phyloP scores from a whole-genome alignment of 2,113 vertebrate genomes.

The Mugil cephalus region DNA sequence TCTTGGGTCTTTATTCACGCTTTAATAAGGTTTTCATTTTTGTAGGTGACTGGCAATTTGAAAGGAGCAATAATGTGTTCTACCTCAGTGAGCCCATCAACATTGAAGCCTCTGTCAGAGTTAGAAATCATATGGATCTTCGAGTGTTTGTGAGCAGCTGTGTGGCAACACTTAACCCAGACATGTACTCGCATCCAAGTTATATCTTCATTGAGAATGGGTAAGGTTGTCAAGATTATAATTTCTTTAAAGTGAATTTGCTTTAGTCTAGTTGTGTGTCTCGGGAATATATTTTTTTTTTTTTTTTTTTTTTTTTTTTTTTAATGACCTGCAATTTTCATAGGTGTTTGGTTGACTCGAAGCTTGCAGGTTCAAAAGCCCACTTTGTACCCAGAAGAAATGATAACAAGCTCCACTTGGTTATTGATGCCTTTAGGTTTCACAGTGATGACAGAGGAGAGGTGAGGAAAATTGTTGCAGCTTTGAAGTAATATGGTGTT shows the following conservation, averaged over 20 bases:
- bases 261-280: no score
- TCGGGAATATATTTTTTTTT: no score
- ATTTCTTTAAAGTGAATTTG: no score
- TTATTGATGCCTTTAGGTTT: conserved; percentile 78
- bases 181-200: conserved; percentile 62
- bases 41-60: conserved; percentile 72
- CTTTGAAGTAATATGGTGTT: neutral
- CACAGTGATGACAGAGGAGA: conserved; percentile 50
- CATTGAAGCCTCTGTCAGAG: conserved; percentile 73
- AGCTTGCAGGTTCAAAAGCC: conserved; percentile 64
- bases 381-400: conserved; percentile 62
- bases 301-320: no score
- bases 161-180: conserved; percentile 70
- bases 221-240: conserved; percentile 40
- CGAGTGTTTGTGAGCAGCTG: conserved; percentile 77
- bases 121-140: conserved; percentile 69
- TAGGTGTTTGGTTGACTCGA: conserved; percentile 78
- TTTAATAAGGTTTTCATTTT: neutral
- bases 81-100: conserved; percentile 67
- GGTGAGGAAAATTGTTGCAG: conserved; percentile 11
- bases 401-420: conserved; percentile 65
- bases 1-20: fast-evolving
- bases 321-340: neutral
- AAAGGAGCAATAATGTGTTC: conserved; percentile 61
- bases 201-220: conserved; percentile 77